Evolutionary conservation across 2,888 invertebrate species (phyloP), one percentile per base, ranked within the genome.

Genomic region (Drosophila picticornis): DNA sequence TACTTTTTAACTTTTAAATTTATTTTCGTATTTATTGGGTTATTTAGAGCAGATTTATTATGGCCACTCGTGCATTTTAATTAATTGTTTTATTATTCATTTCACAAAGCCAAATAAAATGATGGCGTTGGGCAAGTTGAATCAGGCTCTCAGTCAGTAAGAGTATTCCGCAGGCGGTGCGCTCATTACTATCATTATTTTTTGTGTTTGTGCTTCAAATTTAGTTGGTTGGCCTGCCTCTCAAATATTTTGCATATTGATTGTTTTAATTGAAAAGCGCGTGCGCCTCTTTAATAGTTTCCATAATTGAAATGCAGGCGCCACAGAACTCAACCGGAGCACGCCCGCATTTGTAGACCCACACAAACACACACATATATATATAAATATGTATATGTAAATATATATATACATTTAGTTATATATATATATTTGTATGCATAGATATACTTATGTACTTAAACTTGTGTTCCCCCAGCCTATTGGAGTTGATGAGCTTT

Each of bases 201-300:
- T 31, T 19, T 31, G 27, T 27, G 22, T 25, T n/a, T 72, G 25
- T 25, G 46, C 29, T 13, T 29, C 31, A 16, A 59, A 53, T 52
- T 50, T 52, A 56, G n/a, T 19, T 56, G 31, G 22, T 46, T 46
- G 16, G 40, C n/a, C 36, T 50, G n/a, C 66, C 59, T 22, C 43
- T 57, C 38, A 60, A 60, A 75, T 75, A 75, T 67, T 65, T 79
- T 57, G 72, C 70, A 68, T 69, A 73, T 76, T 78, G 84, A 80
- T 88, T 84, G 75, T 58, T 75, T 78, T 84, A 85, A 88, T 88
- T 84, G 83, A 79, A 85, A 79, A 62, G 88, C 74, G 88, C 69
- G 75, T 68, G 76, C 48, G 74, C 67, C 53, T 71, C 63, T 76
- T 73, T 55, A 85, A 81, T 70, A 81, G 72, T 83, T 80, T 79